Conservation (phyloP, 2,888 invertebrate species). For the Theretra japonica region DNA sequence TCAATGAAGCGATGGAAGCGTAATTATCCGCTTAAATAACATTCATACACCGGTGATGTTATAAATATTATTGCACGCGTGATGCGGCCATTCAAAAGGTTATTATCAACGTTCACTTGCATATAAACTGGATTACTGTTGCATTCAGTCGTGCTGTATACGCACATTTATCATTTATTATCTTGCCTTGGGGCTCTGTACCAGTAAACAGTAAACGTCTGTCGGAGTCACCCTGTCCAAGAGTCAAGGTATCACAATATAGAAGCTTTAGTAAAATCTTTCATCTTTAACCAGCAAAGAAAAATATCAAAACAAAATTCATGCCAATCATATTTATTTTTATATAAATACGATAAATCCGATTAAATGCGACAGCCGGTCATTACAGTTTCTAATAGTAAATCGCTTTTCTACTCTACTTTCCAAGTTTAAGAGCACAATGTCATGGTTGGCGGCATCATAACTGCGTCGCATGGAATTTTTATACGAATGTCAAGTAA, state of each 20-base stretch:
- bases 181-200: neutral
- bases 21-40: slow-evolving; percentile 37
- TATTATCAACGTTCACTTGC: slow-evolving; percentile 39
- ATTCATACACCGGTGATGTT: slow-evolving; percentile 34
- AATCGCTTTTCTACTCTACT: slow-evolving; percentile 15
- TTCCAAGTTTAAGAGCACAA: neutral
- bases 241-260: no score
- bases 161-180: slow-evolving; percentile 7
- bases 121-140: slow-evolving; percentile 26
- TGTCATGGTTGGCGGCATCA: slow-evolving; percentile 2
- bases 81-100: slow-evolving; percentile 35
- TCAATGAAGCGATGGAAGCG: slow-evolving; percentile 33
- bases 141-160: neutral
- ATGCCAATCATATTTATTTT: no score
- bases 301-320: no score
- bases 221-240: no score
- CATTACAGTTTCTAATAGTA: slow-evolving; percentile 9
- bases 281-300: no score
- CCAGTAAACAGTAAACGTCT: neutral
- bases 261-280: no score
- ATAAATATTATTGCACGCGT: slow-evolving; percentile 30
- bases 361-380: neutral
- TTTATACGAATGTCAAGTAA: neutral
- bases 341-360: no score
- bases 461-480: neutral